Conservation (phyloP, 2,113 vertebrate genomes). For the Tricholaema leucomelas region DNA sequence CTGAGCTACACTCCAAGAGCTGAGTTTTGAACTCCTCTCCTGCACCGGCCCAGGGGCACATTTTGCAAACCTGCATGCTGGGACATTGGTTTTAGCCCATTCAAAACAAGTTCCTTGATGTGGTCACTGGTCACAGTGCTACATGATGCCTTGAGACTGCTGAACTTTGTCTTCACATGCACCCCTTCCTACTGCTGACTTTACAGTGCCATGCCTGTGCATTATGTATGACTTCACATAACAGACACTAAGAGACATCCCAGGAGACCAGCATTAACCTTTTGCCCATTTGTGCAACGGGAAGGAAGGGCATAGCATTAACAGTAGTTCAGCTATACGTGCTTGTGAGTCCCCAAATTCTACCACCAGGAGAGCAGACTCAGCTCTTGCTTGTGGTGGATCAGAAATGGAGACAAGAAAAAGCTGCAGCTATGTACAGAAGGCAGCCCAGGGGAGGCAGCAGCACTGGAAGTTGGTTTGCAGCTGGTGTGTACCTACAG, state of each 20-base stretch:
- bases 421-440: background rate
- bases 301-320: background rate
- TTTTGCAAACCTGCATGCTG: rapidly evolving
- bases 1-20: background rate
- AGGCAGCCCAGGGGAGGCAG: background rate
- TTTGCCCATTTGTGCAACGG: rapidly evolving
- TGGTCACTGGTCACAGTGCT: background rate
- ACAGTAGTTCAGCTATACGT: rapidly evolving
- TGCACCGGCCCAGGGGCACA: rapidly evolving
- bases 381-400: background rate
- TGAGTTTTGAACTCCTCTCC: background rate
- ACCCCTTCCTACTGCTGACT: rapidly evolving
- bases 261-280: rapidly evolving
- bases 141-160: too few relatives aligned
- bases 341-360: rapidly evolving
- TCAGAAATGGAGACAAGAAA: background rate
- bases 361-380: background rate
- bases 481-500: rapidly evolving
- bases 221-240: rapidly evolving
- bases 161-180: rapidly evolving
- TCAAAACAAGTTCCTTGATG: background rate
- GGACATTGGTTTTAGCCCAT: rapidly evolving
- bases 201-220: rapidly evolving
- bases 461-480: background rate
- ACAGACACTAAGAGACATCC: too few relatives aligned